Evolutionary conservation across 1,140 invertebrate genomes (phyloP).

Genomic region (Eurosta solidaginis): DNA sequence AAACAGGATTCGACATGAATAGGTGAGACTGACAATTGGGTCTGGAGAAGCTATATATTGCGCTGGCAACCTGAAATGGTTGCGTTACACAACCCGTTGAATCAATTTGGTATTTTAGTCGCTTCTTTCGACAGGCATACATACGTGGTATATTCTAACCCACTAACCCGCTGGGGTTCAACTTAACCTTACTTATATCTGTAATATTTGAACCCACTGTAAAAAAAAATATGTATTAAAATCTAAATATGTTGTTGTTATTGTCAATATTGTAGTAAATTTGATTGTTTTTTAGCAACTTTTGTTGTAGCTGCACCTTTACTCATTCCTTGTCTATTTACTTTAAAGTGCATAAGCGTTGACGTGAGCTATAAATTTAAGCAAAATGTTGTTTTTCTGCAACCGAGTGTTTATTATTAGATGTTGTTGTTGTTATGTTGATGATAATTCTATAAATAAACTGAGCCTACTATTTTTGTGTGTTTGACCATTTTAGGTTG

Average conservation of each 20-base stretch:
- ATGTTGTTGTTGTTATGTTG: background rate
- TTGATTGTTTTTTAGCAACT: background rate
- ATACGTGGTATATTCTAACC: too few species aligned
- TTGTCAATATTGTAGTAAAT: background rate
- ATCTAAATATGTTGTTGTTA: background rate
- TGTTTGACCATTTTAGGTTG: slow-evolving; percentile 1
- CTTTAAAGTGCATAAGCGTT: background rate
- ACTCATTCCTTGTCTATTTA: background rate
- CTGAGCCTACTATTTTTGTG: slow-evolving; percentile 6
- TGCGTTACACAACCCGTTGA: too few species aligned
- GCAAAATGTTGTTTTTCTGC: slow-evolving; percentile 2
- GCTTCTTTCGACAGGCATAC: too few species aligned
- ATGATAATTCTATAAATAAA: slow-evolving; percentile 5
- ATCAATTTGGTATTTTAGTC: too few species aligned
- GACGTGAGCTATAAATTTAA: background rate
- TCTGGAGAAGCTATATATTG: too few species aligned
- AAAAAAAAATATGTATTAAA: too few species aligned
- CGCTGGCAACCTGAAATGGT: too few species aligned
- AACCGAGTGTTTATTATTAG: background rate
- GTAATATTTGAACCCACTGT: background rate
- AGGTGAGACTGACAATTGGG: too few species aligned
- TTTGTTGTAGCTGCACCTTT: background rate
- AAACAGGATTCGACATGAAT: too few species aligned
- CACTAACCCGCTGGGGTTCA: too few species aligned
- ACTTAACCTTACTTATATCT: too few species aligned